A percentile compares a stretch with the other conserved stretches of the same genome.
phyloP scores from a whole-genome alignment of 2,113 vertebrate species.

The Falco punctatus region DNA sequence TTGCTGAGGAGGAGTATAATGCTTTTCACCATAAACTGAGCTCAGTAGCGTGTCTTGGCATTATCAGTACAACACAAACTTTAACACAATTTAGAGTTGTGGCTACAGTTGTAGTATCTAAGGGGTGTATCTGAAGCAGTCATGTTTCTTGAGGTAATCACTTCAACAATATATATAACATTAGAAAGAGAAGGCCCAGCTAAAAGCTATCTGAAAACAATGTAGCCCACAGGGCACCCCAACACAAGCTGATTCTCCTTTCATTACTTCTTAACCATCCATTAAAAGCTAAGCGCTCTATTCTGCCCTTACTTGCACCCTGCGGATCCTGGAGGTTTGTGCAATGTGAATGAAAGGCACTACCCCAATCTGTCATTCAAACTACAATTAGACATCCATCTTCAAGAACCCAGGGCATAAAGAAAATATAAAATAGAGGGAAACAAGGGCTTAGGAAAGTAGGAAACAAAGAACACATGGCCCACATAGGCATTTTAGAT shows the following conservation, averaged over 20 bases:
- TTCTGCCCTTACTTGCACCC: constrained; percentile 23
- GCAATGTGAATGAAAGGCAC: neutral
- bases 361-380: constrained; percentile 36
- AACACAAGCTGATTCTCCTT: constrained; percentile 64
- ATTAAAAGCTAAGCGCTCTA: constrained; percentile 61
- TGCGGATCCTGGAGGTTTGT: constrained; percentile 6
- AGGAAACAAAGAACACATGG: neutral
- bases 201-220: constrained; percentile 63
- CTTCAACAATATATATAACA: constrained; percentile 18
- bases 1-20: neutral
- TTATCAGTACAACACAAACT: neutral
- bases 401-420: neutral
- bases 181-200: constrained; percentile 15
- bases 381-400: constrained; percentile 30
- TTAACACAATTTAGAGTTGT: neutral
- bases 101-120: neutral
- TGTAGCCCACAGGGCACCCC: constrained; percentile 57
- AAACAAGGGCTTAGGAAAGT: neutral
- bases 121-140: neutral
- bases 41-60: neutral
- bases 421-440: neutral
- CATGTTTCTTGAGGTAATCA: constrained; percentile 43
- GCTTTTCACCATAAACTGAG: neutral
- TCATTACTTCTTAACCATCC: constrained; percentile 66
- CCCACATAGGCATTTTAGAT: neutral